phyloP scores from a whole-genome alignment of 2,113 vertebrate genomes.

The Chaetops frenatus region DNA sequence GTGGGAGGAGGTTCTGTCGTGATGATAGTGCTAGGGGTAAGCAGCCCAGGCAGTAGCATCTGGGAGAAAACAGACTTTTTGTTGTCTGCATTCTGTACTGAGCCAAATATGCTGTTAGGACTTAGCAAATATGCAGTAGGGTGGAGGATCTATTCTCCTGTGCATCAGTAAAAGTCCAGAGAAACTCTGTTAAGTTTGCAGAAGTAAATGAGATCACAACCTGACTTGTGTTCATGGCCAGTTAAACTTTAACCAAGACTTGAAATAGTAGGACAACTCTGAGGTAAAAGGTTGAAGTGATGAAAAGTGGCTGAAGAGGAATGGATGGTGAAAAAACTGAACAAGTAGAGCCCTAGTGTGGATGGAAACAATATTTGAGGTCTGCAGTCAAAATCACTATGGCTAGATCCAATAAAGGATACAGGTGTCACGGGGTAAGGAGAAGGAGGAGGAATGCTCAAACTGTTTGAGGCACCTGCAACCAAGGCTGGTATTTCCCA shows the following conservation, averaged over 20 bases:
- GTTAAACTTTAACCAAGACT: background rate
- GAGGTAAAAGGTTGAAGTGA: background rate
- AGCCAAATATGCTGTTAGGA: background rate
- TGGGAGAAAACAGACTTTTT: background rate
- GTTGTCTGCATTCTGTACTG: background rate
- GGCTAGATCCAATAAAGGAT: background rate
- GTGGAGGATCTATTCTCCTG: background rate
- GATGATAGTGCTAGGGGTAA: background rate
- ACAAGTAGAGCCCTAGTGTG: background rate
- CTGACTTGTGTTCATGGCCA: background rate
- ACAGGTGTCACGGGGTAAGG: fast-evolving
- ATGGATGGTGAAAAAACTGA: background rate
- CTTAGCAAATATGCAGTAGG: background rate
- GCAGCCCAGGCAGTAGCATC: background rate
- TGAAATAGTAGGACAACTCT: background rate
- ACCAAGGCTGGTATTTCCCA: background rate
- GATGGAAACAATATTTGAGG: background rate
- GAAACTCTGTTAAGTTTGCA: background rate
- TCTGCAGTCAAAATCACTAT: background rate
- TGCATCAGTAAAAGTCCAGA: background rate
- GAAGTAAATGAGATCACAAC: background rate
- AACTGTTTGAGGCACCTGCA: background rate
- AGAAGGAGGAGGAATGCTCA: background rate
- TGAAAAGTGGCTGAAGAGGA: background rate
- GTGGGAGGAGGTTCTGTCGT: background rate